Evolutionary conservation across 2,797 vertebrate genomes (phyloP).

Genomic region (Coracias cyanogaster): DNA sequence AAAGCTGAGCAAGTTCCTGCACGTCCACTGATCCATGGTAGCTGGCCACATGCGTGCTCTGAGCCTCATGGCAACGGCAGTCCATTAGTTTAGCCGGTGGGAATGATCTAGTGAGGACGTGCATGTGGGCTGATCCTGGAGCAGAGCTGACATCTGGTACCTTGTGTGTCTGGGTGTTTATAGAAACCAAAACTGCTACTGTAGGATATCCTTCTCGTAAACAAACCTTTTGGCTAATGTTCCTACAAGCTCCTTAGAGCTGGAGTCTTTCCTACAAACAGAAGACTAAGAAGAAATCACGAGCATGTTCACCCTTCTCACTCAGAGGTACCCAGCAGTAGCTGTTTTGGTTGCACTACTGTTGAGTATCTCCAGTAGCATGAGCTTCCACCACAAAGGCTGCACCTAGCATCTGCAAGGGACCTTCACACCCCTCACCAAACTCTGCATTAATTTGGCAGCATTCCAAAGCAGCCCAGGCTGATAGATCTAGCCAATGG

Average conservation of each 20-base stretch:
- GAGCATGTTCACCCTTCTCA: background rate
- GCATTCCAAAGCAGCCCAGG: background rate
- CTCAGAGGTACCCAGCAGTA: background rate
- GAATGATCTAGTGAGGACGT: background rate
- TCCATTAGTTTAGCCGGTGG: background rate
- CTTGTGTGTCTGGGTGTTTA: conserved; percentile 16
- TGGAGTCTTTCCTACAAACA: background rate
- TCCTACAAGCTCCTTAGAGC: background rate
- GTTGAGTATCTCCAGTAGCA: background rate
- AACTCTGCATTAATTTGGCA: background rate
- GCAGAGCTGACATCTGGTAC: conserved; percentile 36
- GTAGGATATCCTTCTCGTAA: conserved; percentile 30
- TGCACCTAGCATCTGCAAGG: background rate
- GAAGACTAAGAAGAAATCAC: background rate
- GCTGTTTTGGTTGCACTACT: background rate
- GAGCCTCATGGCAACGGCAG: background rate
- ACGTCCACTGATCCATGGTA: background rate
- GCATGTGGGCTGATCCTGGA: background rate
- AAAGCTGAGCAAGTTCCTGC: conserved; percentile 5
- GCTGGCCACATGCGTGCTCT: background rate
- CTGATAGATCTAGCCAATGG: background rate
- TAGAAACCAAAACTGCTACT: conserved; percentile 39
- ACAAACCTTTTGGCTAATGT: background rate
- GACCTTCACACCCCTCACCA: background rate
- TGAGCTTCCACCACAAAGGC: background rate